These are phyloP conservation scores for Phoebastria nigripes DNA, from an alignment of 2,797 vertebrate species.

Conservation along the genomic window DNA sequence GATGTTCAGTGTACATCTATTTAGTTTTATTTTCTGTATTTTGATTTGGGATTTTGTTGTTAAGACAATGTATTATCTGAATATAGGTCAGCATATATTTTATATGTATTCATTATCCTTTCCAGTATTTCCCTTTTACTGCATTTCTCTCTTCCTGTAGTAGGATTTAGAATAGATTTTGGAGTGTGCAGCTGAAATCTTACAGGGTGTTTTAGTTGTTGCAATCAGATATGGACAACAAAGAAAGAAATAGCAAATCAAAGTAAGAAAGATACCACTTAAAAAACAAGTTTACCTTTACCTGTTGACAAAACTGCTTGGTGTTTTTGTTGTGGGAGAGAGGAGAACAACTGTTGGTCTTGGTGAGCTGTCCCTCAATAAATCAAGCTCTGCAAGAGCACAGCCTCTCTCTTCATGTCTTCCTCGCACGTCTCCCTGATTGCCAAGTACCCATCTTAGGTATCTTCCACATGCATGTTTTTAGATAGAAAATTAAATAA, in stretches of 20 bases:
- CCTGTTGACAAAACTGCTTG: background rate
- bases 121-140: background rate
- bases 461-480: background rate
- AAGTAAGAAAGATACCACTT: background rate
- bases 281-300: constrained; percentile 2
- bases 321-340: background rate
- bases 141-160: background rate
- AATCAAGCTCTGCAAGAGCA: background rate
- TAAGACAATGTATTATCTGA: background rate
- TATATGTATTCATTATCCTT: background rate
- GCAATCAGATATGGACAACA: background rate
- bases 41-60: constrained; percentile 2
- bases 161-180: background rate
- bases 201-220: background rate
- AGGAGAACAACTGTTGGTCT: background rate
- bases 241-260: background rate
- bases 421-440: background rate
- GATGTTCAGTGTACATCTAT: background rate
- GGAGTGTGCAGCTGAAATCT: background rate
- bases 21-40: constrained; percentile 25
- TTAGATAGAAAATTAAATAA: background rate
- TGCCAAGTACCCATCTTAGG: background rate
- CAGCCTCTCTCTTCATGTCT: background rate
- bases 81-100: background rate
- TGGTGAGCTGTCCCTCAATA: background rate